phyloP scores from a whole-genome alignment of 2,797 vertebrate species.

The Ceryle rudis region DNA sequence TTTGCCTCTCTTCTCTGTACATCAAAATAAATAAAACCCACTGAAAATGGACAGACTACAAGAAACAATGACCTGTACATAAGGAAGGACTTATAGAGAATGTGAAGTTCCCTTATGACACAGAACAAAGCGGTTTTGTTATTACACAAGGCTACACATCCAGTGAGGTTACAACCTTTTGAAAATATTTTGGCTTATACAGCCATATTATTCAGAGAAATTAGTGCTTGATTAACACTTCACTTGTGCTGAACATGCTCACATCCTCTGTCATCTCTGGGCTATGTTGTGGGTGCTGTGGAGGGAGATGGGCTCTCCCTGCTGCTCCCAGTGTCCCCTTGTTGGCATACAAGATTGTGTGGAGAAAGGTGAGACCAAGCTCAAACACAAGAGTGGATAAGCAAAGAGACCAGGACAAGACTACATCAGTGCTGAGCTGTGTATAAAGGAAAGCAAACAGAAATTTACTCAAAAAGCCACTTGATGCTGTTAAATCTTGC shows the following conservation, averaged over 20 bases:
- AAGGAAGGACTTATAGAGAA: background rate
- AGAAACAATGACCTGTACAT: background rate
- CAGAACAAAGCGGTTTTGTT: background rate
- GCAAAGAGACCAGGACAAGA: background rate
- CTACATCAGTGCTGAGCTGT: background rate
- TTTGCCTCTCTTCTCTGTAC: background rate
- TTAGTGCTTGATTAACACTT: background rate
- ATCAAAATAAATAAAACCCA: background rate
- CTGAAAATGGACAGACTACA: background rate
- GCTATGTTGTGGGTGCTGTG: accelerated
- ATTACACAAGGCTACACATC: background rate
- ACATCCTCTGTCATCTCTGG: background rate
- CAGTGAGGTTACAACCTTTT: background rate
- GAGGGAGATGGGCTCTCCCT: background rate
- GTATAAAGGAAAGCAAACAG: background rate
- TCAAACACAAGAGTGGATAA: background rate
- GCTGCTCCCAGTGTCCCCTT: background rate
- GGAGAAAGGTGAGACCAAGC: background rate
- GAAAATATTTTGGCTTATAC: background rate
- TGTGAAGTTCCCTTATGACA: background rate
- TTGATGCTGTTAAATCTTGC: background rate
- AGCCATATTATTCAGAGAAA: background rate
- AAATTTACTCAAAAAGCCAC: background rate
- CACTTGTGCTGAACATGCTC: background rate
- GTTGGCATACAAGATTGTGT: accelerated